Evolutionary conservation across 2,797 vertebrate species (phyloP).

Genomic region (Enteromius mattozi): DNA sequence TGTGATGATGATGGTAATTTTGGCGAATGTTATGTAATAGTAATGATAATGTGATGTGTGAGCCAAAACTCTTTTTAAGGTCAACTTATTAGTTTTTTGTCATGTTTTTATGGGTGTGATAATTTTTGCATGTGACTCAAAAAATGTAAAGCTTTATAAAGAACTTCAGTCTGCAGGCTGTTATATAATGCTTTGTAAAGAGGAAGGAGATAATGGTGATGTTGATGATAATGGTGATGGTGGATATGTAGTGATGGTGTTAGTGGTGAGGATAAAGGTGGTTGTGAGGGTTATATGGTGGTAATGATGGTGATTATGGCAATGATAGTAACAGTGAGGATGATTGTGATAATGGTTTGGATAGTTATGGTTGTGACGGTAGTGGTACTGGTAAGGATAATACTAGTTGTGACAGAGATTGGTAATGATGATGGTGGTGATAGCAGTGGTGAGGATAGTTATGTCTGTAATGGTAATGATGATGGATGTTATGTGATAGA

Average conservation of each 20-base stretch:
- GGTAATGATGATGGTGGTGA: neutral
- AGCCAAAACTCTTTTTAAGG: neutral
- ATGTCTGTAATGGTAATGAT: neutral
- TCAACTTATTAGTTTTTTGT: neutral
- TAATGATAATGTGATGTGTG: neutral
- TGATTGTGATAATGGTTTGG: neutral
- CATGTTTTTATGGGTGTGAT: neutral
- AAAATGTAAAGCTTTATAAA: neutral
- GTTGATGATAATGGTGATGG: neutral
- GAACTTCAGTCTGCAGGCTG: neutral
- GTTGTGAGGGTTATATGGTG: neutral
- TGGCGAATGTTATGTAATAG: neutral
- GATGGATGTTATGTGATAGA: neutral
- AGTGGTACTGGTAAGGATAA: neutral
- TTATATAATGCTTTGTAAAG: neutral
- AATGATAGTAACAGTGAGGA: neutral
- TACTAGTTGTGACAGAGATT: neutral
- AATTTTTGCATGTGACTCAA: neutral
- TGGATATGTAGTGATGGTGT: neutral
- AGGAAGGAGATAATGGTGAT: neutral
- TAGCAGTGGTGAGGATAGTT: neutral
- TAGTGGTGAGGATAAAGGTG: neutral
- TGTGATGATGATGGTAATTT: neutral
- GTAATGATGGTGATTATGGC: neutral
- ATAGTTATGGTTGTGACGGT: neutral